phyloP scores from a whole-genome alignment of 2,888 invertebrate species.

The Leptothorax acervorum region DNA sequence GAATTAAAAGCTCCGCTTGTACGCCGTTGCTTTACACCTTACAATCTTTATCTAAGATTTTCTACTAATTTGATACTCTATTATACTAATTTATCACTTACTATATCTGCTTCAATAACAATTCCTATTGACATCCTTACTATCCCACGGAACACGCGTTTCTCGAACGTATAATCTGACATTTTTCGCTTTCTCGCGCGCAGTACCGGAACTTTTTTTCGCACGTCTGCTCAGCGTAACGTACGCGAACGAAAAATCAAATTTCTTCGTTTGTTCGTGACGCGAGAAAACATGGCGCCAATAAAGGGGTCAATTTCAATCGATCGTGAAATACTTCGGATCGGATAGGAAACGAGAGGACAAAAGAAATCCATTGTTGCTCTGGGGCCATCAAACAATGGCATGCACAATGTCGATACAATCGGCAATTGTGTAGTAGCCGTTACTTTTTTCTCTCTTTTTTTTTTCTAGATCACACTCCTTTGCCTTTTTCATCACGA shows the following conservation, averaged over 20 bases:
- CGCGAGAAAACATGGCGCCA: slow-evolving; percentile 36
- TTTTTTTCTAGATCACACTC: slow-evolving; percentile 49
- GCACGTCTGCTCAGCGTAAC: slow-evolving; percentile 14
- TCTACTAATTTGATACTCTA: neutral
- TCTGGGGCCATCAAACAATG: slow-evolving; percentile 72
- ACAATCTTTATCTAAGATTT: neutral
- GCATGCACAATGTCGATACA: slow-evolving; percentile 64
- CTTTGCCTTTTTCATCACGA: slow-evolving; percentile 57
- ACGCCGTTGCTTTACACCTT: neutral
- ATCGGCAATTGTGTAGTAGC: slow-evolving; percentile 60
- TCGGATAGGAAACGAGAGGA: slow-evolving; percentile 41
- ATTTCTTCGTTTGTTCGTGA: slow-evolving; percentile 47
- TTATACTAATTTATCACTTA: neutral
- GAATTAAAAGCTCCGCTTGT: neutral
- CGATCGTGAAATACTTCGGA: slow-evolving; percentile 41
- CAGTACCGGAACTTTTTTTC: neutral
- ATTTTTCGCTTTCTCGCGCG: neutral
- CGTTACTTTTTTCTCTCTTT: slow-evolving; percentile 57
- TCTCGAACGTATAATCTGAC: neutral
- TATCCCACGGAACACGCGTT: neutral
- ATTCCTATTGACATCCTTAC: neutral
- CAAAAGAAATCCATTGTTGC: slow-evolving; percentile 71
- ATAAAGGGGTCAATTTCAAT: slow-evolving; percentile 54
- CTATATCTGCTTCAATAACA: neutral
- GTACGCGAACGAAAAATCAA: slow-evolving; percentile 36